Evolutionary conservation across 2,888 invertebrate genomes (phyloP), one percentile per base, ranked within the genome.

Genomic region (Melangyna quadrimaculata): DNA sequence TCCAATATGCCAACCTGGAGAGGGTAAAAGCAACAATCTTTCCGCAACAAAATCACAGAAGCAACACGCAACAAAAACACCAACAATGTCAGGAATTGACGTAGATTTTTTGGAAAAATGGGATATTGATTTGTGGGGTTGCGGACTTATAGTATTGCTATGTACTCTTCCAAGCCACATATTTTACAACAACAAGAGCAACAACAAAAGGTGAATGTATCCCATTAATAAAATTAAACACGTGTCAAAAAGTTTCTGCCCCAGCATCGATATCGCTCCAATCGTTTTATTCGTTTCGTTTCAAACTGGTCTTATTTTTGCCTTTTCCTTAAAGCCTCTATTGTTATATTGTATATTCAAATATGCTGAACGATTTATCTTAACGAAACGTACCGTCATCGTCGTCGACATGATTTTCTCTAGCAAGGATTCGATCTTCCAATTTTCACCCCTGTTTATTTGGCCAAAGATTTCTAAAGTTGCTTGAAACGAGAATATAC

Each of bases 141-240:
- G n/a, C n/a, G n/a, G n/a, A n/a, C n/a, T n/a, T n/a, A n/a, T 43
- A 19, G 45, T 43, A 40, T 22, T 57, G 24, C 59, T 45, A 19
- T 35, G 27, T 32, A 19, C 45, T 53, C 32, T 53, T 61, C 67
- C 27, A 17, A 37, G 14, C 65, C 40, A 40, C 19, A 37, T 45
- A 48, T 48, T 35, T 67, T 67, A 59, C 59, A 59, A 59, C 35
- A 35, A 8, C 35, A 48, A 22, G 32, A 45, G 32, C 14, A 32
- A 32, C 3, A 48, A 17, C 3, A 22, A 57, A 86, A 86, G 86
- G 86, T 86, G 81, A 86, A 78, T 43, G 73, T 63, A 81, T 72
- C 78, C 87, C 87, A 87, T 87, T 87, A 87, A 87, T 87, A 87
- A 87, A 87, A 87, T 87, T 87, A 87, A 87, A 87, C 87, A 87